Conservation (phyloP, 2,797 vertebrate genomes). For the Sebastes itinus region DNA sequence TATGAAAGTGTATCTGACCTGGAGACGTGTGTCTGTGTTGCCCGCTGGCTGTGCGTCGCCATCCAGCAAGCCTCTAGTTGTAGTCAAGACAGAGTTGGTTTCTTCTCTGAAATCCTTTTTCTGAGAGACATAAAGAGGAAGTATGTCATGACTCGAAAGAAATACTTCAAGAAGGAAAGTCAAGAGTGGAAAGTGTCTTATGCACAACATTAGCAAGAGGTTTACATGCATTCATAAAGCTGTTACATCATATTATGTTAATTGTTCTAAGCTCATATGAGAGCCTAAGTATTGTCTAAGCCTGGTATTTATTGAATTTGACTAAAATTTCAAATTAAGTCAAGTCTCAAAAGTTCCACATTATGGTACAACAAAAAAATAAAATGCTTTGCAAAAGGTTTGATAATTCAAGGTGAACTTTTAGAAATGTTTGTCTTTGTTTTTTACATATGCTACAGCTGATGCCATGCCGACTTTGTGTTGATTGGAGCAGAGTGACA, state of each 20-base stretch:
- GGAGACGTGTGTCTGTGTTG: slow-evolving; percentile 62
- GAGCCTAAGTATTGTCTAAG: not conserved
- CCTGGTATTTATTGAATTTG: not conserved
- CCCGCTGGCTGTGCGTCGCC: slow-evolving; percentile 40
- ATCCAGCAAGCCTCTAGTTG: slow-evolving; percentile 61
- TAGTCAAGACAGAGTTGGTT: slow-evolving; percentile 54
- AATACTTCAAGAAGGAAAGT: not conserved
- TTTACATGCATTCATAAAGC: not conserved
- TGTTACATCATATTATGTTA: not conserved
- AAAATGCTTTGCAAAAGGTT: not conserved
- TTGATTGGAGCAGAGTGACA: not conserved
- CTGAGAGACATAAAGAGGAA: slow-evolving; percentile 65
- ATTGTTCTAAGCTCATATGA: not conserved
- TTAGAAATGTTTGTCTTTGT: not conserved
- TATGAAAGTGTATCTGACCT: slow-evolving; percentile 71
- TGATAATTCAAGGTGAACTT: not conserved
- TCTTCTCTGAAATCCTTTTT: slow-evolving; percentile 81
- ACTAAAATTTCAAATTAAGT: not conserved
- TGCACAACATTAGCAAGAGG: not conserved
- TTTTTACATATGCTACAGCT: not conserved
- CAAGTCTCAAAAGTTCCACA: not conserved
- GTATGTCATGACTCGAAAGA: not conserved
- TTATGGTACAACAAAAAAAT: not conserved
- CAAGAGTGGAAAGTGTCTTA: not conserved
- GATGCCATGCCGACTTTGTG: not conserved